A percentile compares a stretch with the other conserved stretches of the same genome.
Evolutionary conservation across 2,888 invertebrate genomes (phyloP).

Genomic region (Punctoribates punctum): DNA sequence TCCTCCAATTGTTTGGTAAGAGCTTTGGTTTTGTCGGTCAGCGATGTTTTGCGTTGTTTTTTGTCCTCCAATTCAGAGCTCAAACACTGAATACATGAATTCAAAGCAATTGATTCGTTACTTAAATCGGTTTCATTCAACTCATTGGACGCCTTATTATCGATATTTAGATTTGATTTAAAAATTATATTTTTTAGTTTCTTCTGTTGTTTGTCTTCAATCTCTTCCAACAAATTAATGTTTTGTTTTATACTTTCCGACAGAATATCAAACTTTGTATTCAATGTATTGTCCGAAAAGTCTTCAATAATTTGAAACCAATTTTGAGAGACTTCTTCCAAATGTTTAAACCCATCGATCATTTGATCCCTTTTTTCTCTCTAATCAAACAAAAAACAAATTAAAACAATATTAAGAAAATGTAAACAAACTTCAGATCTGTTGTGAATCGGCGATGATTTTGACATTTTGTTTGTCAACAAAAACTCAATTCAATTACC

Average conservation of each 20-base stretch:
- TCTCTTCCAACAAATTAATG: not conserved
- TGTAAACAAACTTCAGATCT: not conserved
- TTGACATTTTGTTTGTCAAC: too few species aligned
- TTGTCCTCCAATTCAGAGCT: not conserved
- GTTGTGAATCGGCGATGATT: too few species aligned
- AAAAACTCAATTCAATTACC: not conserved
- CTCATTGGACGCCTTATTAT: not conserved
- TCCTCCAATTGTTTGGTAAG: not conserved
- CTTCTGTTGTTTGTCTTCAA: not conserved
- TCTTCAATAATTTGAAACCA: not conserved
- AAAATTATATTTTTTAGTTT: not conserved
- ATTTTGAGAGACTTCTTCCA: not conserved
- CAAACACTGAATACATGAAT: not conserved
- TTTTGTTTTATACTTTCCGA: not conserved
- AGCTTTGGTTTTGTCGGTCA: not conserved
- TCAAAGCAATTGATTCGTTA: not conserved
- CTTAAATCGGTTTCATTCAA: conserved; percentile 13
- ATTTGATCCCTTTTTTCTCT: not conserved
- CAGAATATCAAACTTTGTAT: not conserved
- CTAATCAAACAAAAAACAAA: not conserved
- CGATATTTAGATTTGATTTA: conserved; percentile 2
- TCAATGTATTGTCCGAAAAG: not conserved
- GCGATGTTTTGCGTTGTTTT: not conserved
- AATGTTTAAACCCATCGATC: not conserved
- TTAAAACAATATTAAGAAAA: not conserved